A percentile compares a stretch with the other conserved stretches of the same genome.
Evolutionary conservation across 1,140 invertebrate species (phyloP).

Genomic region (Papilio machaon): DNA sequence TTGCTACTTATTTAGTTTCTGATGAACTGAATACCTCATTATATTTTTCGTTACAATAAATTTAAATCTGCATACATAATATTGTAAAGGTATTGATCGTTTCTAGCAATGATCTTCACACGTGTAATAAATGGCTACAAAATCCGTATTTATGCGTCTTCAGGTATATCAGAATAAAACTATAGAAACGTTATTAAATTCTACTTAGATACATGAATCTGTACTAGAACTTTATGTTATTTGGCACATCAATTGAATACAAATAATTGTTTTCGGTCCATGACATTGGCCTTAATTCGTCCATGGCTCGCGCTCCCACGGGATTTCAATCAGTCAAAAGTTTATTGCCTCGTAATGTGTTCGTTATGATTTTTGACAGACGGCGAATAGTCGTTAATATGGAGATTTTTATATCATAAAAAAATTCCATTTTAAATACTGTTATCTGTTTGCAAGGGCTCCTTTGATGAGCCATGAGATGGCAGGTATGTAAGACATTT

Average conservation of each 20-base stretch:
- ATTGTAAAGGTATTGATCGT: too few species aligned
- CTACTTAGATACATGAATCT: too few species aligned
- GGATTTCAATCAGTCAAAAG: constrained; percentile 65
- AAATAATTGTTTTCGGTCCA: constrained; percentile 42
- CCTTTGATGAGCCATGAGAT: too few species aligned
- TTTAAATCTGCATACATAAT: too few species aligned
- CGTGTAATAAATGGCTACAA: too few species aligned
- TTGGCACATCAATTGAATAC: constrained; percentile 34
- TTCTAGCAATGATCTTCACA: too few species aligned
- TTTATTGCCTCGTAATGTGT: constrained; percentile 53
- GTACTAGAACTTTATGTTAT: background rate
- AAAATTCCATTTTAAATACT: background rate
- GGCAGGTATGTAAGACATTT: too few species aligned
- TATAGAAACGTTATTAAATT: too few species aligned
- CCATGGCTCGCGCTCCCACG: constrained; percentile 58
- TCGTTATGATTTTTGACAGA: constrained; percentile 27
- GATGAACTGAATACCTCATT: background rate
- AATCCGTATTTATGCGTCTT: too few species aligned
- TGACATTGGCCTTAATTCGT: constrained; percentile 71
- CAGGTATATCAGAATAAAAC: too few species aligned
- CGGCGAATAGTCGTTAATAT: constrained; percentile 6
- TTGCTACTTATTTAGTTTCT: constrained; percentile 35
- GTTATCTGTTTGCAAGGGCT: too few species aligned
- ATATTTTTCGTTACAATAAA: too few species aligned
- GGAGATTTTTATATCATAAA: background rate